Evolutionary conservation across 2,797 vertebrate species (phyloP).

Genomic region (Halcyon badia): DNA sequence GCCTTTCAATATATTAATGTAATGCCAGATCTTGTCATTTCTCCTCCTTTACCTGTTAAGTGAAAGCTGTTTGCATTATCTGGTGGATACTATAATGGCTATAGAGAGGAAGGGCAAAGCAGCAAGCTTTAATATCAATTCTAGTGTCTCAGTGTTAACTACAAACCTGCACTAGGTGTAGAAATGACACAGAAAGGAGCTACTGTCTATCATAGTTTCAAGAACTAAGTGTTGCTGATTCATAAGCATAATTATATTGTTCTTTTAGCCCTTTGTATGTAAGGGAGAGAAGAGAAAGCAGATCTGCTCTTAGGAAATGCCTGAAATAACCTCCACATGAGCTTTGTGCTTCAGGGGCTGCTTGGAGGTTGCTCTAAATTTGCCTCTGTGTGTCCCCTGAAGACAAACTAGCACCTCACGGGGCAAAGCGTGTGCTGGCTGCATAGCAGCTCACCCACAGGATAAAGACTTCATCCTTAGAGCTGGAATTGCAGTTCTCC

Average conservation of each 20-base stretch:
- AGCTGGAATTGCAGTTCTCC: background rate
- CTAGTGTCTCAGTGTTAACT: background rate
- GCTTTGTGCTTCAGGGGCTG: background rate
- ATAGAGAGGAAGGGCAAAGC: background rate
- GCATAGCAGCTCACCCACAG: background rate
- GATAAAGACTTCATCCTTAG: background rate
- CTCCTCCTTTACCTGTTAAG: background rate
- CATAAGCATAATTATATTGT: background rate
- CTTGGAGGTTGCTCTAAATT: background rate
- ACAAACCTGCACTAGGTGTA: background rate
- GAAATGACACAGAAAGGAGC: background rate
- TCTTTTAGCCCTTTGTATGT: background rate
- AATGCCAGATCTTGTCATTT: background rate
- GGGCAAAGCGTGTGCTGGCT: background rate
- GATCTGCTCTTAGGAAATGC: background rate
- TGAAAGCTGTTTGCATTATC: background rate
- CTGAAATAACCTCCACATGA: background rate
- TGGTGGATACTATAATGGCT: background rate
- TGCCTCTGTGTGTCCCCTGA: background rate
- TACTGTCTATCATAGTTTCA: background rate
- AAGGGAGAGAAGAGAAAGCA: background rate
- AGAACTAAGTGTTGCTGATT: slow-evolving; percentile 26
- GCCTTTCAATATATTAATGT: background rate
- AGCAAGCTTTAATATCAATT: background rate
- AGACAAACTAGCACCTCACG: background rate